Conservation (phyloP, 1,140 invertebrate genomes). For the Cecropterus lyciades region DNA sequence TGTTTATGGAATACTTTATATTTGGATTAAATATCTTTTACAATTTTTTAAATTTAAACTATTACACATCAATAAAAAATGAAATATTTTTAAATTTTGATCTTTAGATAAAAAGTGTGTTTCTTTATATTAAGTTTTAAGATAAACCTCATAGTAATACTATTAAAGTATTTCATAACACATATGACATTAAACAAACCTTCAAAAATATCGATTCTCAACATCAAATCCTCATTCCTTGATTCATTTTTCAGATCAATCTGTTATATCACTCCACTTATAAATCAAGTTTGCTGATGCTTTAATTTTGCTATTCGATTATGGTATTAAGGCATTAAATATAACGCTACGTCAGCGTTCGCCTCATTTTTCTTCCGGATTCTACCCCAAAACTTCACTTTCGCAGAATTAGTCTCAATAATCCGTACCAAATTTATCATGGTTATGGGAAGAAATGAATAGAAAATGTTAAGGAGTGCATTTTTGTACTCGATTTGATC, state of each 20-base stretch:
- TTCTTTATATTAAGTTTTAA: too few species aligned
- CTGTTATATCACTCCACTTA: constrained; percentile 41
- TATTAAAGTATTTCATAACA: too few species aligned
- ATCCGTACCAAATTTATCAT: constrained; percentile 55
- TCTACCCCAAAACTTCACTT: constrained; percentile 59
- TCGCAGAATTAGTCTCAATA: constrained; percentile 59
- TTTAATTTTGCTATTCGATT: constrained; percentile 63
- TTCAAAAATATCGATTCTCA: too few species aligned
- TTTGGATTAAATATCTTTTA: too few species aligned
- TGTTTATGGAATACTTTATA: too few species aligned
- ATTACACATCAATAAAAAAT: too few species aligned
- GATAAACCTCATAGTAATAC: too few species aligned
- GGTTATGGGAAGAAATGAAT: constrained; percentile 45
- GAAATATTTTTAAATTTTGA: too few species aligned
- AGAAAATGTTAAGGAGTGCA: constrained; percentile 34
- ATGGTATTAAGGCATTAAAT: constrained; percentile 48
- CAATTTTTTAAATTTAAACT: too few species aligned
- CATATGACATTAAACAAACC: too few species aligned
- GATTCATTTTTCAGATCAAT: constrained; percentile 18
- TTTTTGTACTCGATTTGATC: constrained; percentile 28
- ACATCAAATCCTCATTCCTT: not conserved
- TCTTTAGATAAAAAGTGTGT: too few species aligned
- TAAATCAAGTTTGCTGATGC: constrained; percentile 52
- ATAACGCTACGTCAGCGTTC: constrained; percentile 52
- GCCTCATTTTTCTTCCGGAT: constrained; percentile 53